Conservation (phyloP, 2,888 invertebrate genomes). For the Drosophila formosana region DNA sequence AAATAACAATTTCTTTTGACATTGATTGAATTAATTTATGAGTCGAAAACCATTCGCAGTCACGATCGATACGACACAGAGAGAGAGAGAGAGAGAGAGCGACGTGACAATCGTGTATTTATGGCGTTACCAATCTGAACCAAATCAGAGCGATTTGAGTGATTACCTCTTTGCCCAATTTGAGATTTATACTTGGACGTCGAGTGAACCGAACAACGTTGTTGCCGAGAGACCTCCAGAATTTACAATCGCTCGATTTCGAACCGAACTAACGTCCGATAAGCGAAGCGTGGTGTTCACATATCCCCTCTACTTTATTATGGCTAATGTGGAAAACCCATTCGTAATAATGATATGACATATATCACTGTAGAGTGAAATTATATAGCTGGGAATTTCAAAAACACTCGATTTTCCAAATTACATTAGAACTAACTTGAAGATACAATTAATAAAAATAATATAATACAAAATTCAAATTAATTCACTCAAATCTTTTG, state of each 20-base stretch:
- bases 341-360: slow-evolving; percentile 1
- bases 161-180: slow-evolving; percentile 71
- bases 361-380: not conserved
- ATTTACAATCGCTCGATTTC: slow-evolving; percentile 35
- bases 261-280: slow-evolving; percentile 17
- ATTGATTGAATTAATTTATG: slow-evolving; percentile 77
- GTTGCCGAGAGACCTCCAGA: slow-evolving; percentile 17
- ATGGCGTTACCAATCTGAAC: slow-evolving; percentile 56
- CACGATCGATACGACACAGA: slow-evolving; percentile 24
- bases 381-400: not conserved
- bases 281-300: slow-evolving; percentile 12
- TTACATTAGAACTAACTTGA: no score
- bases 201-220: slow-evolving; percentile 27
- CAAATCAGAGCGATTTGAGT: slow-evolving; percentile 74
- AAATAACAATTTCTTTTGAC: slow-evolving; percentile 70
- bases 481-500: no score
- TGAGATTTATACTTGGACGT: slow-evolving; percentile 68
- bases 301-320: not conserved
- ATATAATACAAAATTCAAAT: no score
- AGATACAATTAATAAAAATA: no score
- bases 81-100: no score
- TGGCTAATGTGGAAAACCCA: slow-evolving; percentile 6
- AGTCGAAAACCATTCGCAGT: slow-evolving; percentile 11
- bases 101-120: slow-evolving; percentile 49
- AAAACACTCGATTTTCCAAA: no score